Evolutionary conservation across 2,797 vertebrate genomes (phyloP).

Genomic region (Poecilia gillii): DNA sequence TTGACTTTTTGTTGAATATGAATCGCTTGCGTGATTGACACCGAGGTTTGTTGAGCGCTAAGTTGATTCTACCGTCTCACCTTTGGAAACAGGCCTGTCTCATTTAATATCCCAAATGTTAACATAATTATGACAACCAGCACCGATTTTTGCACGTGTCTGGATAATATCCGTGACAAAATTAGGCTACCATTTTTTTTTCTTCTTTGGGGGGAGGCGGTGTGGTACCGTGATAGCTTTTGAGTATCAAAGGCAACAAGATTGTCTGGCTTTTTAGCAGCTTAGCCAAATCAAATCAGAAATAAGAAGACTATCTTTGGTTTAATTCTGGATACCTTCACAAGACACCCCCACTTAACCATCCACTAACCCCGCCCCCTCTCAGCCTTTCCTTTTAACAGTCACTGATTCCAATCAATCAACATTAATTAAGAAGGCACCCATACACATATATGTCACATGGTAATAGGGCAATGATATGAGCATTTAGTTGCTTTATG

Average conservation of each 20-base stretch:
- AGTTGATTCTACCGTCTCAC: conserved; percentile 77
- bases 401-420: conserved; percentile 81
- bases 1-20: conserved; percentile 81
- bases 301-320: conserved; percentile 71
- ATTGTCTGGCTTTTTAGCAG: conserved; percentile 68
- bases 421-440: conserved; percentile 74
- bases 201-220: background rate
- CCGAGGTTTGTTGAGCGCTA: conserved; percentile 75
- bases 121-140: conserved; percentile 81
- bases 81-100: conserved; percentile 82
- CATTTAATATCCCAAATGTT: conserved; percentile 78
- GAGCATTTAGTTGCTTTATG: conserved; percentile 77
- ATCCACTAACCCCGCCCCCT: conserved; percentile 66
- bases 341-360: conserved; percentile 58
- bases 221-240: conserved; percentile 55
- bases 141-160: conserved; percentile 69
- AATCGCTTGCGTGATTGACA: conserved; percentile 79
- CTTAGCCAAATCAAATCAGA: conserved; percentile 75
- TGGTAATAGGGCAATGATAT: conserved; percentile 78
- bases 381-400: conserved; percentile 55
- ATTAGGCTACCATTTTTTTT: conserved; percentile 68
- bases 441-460: conserved; percentile 76
- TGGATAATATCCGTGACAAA: conserved; percentile 79
- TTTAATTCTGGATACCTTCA: conserved; percentile 71
- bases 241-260: conserved; percentile 73